Evolutionary conservation across 2,888 invertebrate species (phyloP).

Genomic region (Polyploca ridens): DNA sequence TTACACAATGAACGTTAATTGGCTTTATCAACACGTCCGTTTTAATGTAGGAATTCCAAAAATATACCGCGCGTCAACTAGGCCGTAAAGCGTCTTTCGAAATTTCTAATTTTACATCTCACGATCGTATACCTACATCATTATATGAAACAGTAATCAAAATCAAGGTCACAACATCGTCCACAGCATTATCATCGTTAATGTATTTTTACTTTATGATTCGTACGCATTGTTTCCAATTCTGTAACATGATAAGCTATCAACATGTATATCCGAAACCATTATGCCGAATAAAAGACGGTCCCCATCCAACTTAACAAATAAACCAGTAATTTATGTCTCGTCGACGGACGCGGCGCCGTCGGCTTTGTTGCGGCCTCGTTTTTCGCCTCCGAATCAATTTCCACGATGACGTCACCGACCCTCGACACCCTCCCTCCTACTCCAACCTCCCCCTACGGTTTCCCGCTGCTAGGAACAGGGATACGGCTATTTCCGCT

Average conservation of each 20-base stretch:
- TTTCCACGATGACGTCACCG: constrained; percentile 77
- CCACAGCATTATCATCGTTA: constrained; percentile 27
- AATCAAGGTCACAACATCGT: constrained; percentile 34
- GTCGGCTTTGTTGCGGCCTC: constrained; percentile 72
- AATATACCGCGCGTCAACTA: constrained; percentile 2
- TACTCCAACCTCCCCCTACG: constrained; percentile 35
- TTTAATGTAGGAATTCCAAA: constrained; percentile 10
- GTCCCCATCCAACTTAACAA: constrained; percentile 58
- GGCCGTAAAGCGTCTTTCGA: constrained; percentile 2
- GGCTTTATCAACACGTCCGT: constrained; percentile 44
- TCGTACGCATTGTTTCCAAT: constrained; percentile 5
- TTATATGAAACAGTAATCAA: constrained; percentile 26
- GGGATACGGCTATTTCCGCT: constrained; percentile 69
- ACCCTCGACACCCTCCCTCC: constrained; percentile 46
- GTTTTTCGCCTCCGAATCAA: constrained; percentile 80
- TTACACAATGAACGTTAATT: constrained; percentile 43
- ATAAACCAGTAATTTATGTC: constrained; percentile 75
- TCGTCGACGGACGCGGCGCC: constrained; percentile 63
- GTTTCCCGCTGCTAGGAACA: constrained; percentile 57
- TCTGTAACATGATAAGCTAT: constrained; percentile 52
- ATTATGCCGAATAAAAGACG: constrained; percentile 58
- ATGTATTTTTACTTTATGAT: constrained; percentile 34
- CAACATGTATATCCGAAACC: constrained; percentile 45
- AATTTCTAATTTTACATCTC: constrained; percentile 5
- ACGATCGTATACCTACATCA: constrained; percentile 14